Conservation (phyloP, 2,113 vertebrate genomes). For the Erinaceus europaeus region DNA sequence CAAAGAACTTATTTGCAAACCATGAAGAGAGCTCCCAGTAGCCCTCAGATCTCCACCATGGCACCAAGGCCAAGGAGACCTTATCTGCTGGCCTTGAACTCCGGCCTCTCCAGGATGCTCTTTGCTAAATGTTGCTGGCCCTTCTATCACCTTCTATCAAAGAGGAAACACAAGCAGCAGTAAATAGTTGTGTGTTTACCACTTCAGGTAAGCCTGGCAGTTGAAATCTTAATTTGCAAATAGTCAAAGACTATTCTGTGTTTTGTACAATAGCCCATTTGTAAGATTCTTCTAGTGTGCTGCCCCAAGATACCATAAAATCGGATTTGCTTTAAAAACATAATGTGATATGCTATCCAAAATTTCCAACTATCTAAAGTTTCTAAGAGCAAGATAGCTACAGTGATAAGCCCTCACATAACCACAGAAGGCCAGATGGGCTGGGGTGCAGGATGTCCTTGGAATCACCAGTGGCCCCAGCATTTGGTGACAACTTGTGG, state of each 20-base stretch:
- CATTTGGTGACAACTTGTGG: neutral
- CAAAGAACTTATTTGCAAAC: neutral
- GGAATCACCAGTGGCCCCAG: neutral
- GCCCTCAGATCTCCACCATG: neutral
- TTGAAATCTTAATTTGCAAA: slow-evolving; percentile 10
- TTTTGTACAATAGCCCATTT: neutral
- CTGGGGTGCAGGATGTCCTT: no score
- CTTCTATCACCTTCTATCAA: neutral
- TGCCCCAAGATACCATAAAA: neutral
- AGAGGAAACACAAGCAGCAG: neutral
- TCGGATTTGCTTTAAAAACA: neutral
- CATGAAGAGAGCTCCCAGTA: neutral
- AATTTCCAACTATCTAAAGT: neutral
- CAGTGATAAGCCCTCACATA: rapidly evolving
- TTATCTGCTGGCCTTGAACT: neutral
- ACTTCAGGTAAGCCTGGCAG: neutral
- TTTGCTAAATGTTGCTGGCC: neutral
- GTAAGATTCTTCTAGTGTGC: neutral
- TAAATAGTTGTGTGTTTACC: neutral
- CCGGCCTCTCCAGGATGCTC: neutral
- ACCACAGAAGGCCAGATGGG: neutral
- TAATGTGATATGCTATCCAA: neutral
- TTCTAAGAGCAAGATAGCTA: neutral
- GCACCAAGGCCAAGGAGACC: neutral
- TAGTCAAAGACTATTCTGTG: neutral